Conservation (phyloP, 2,113 vertebrate genomes). For the Synchiropus splendidus region DNA sequence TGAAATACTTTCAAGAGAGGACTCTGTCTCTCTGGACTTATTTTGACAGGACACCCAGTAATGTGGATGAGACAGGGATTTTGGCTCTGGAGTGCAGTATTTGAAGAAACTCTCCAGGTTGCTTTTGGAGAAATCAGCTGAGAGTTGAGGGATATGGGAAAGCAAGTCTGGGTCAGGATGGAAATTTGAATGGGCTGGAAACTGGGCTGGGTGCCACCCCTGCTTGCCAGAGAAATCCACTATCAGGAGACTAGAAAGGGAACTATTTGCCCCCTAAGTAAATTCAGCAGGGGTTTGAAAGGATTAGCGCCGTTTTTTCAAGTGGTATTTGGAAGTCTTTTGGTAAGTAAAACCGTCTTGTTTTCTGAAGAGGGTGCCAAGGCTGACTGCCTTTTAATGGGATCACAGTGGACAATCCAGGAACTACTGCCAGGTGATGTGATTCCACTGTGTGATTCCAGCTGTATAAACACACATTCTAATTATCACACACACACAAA, state of each 20-base stretch:
- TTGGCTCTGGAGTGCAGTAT: slow-evolving; percentile 22
- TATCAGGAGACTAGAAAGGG: slow-evolving; percentile 48
- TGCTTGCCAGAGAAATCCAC: slow-evolving; percentile 57
- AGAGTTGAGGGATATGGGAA: slow-evolving; percentile 30
- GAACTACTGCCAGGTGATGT: slow-evolving; percentile 56
- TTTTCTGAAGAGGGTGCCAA: slow-evolving; percentile 51
- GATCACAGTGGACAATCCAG: slow-evolving; percentile 45
- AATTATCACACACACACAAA: too few relatives aligned
- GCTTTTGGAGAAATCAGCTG: slow-evolving; percentile 13
- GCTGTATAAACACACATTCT: slow-evolving; percentile 45
- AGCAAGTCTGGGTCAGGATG: slow-evolving; percentile 50
- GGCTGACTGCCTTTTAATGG: slow-evolving; percentile 54
- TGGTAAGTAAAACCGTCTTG: slow-evolving; percentile 47
- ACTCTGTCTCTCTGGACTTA: too few relatives aligned
- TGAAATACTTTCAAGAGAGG: too few relatives aligned
- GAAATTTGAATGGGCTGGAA: slow-evolving; percentile 60
- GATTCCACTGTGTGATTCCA: slow-evolving; percentile 44
- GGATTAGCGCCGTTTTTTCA: slow-evolving; percentile 46
- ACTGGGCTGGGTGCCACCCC: slow-evolving; percentile 56
- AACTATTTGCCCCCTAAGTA: slow-evolving; percentile 35
- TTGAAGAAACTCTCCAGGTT: slow-evolving; percentile 19
- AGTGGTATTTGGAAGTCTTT: slow-evolving; percentile 45
- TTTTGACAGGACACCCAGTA: slow-evolving; percentile 21
- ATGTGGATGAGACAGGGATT: slow-evolving; percentile 30
- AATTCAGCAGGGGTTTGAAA: slow-evolving; percentile 48